These are phyloP conservation scores for Allolobophora icterica DNA, from an alignment of 2,888 invertebrate species.

Conservation along the genomic window DNA sequence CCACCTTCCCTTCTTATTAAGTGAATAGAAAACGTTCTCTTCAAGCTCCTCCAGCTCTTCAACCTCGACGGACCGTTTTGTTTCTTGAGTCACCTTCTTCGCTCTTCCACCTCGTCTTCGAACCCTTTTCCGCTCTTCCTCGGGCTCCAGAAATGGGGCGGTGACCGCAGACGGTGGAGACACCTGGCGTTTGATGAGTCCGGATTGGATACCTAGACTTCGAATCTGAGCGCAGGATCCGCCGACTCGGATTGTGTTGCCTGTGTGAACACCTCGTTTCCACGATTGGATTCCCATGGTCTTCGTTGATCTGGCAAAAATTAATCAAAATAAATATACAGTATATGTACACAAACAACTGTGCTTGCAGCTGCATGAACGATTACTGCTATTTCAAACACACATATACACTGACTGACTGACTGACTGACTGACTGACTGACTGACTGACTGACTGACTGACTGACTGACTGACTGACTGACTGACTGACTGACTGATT, in stretches of 20 bases:
- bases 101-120: not conserved
- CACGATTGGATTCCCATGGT: constrained; percentile 20
- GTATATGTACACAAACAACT: no score
- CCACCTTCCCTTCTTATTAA: constrained; percentile 23
- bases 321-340: no score
- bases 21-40: constrained; percentile 12
- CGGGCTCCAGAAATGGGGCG: not conserved
- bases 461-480: no score
- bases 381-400: not conserved
- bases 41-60: constrained; percentile 14
- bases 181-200: constrained; percentile 9
- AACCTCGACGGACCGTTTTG: not conserved
- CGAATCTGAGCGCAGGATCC: not conserved
- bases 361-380: not conserved
- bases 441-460: not conserved
- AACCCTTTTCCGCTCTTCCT: not conserved
- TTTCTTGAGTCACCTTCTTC: constrained; percentile 11
- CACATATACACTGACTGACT: no score
- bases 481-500: no score
- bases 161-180: not conserved
- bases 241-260: constrained; percentile 1
- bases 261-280: not conserved
- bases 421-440: not conserved
- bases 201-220: not conserved
- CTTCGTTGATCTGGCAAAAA: not conserved